Conservation (phyloP, 2,888 invertebrate genomes). For the Carterocephalus palaemon region DNA sequence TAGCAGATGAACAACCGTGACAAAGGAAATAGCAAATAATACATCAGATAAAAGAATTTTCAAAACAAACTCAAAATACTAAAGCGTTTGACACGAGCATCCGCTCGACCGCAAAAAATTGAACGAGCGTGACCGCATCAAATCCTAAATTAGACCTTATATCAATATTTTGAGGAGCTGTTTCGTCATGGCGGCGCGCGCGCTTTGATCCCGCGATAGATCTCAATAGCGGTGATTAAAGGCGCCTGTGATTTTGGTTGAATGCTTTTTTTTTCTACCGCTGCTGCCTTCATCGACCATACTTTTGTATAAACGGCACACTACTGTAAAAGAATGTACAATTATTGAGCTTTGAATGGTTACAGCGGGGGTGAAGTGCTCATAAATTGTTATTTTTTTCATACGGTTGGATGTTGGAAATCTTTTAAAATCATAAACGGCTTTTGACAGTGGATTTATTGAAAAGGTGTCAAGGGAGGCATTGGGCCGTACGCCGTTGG, state of each 20-base stretch:
- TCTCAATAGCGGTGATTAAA: constrained; percentile 79
- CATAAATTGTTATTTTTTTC: constrained; percentile 75
- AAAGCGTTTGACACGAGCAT: constrained; percentile 80
- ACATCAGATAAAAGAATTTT: constrained; percentile 79
- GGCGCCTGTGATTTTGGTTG: constrained; percentile 78
- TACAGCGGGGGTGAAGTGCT: constrained; percentile 78
- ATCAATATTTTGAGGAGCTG: constrained; percentile 61
- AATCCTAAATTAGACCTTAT: constrained; percentile 60
- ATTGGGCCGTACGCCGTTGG: constrained; percentile 46
- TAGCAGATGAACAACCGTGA: constrained; percentile 67
- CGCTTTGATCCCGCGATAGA: constrained; percentile 76
- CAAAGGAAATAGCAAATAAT: constrained; percentile 74
- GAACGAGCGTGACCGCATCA: constrained; percentile 53
- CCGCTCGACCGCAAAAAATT: constrained; percentile 71
- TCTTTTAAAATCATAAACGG: constrained; percentile 72
- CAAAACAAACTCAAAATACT: constrained; percentile 80
- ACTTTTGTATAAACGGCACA: constrained; percentile 74
- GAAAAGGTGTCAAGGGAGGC: constrained; percentile 55
- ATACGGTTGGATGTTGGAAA: constrained; percentile 54
- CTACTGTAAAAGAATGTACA: constrained; percentile 80
- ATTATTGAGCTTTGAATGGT: constrained; percentile 77
- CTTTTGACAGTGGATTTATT: constrained; percentile 60
- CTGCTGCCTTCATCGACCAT: constrained; percentile 67
- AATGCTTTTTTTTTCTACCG: constrained; percentile 69
- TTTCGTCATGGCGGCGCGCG: constrained; percentile 59